Base-by-base conservation (phyloP, 2,888 invertebrate species). In the Holacanthella duospinosa region DNA sequence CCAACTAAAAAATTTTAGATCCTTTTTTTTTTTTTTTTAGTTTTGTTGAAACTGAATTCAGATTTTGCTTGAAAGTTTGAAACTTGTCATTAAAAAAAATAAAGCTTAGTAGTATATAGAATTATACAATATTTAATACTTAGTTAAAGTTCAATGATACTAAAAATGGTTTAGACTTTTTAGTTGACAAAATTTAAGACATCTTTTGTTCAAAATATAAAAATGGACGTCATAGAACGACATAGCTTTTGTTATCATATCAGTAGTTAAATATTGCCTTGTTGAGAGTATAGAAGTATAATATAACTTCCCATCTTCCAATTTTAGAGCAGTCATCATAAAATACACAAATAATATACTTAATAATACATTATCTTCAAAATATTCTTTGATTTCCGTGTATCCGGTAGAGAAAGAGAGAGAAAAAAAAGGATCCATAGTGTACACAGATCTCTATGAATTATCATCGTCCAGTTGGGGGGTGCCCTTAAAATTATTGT, bases 381-480 rank as follows among this genome's bases (percentile, higher is more conserved):
- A 27, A 62, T 60, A 65, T 65, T 65, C 58, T 65, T 63, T 65
- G 63, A 65, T 65, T 63, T 55, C 63, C 65, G 65, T 65, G 59
- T 55, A 60, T 65, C 65, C 65, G 60, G 65, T 60, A 27, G 6
- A 36, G 36, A 16, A 36, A 16, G 9, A 36, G 16, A 36, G 36
- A 36, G 36, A 36, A 36, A 36, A 16, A 36, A 36, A 36, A 16
- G 16, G 36, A n/a, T n/a, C 12, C 48, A 16, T 21, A 4, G 4
- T 21, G n/a, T 21, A 9, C 4, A 9, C 12, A 9, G 21, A 48
- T 9, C 48, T 21, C 12, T n/a, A 4, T 48, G 48, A 9, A 48
- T 48, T 48, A 48, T 48, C 48, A 48, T 48, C 48, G 16, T 36
- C 36, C 36, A 36, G 36, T 36, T 21, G 21, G 48, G 21, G 48